A percentile compares a stretch with the other conserved stretches of the same genome.
phyloP scores from a whole-genome alignment of 2,888 invertebrate species.

The Dioctria linearis region DNA sequence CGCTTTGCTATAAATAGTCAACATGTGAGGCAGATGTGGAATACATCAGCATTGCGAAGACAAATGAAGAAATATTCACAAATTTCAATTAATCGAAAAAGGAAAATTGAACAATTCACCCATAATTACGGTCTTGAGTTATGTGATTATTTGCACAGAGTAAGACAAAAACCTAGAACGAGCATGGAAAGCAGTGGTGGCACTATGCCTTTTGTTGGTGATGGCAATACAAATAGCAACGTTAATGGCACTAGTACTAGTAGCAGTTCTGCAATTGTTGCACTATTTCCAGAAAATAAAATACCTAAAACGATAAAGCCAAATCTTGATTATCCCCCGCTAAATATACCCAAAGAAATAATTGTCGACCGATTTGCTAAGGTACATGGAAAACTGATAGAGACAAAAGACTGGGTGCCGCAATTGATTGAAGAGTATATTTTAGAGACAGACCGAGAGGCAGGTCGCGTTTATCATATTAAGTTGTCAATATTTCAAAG shows the following conservation, averaged over 20 bases:
- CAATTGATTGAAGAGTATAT: slow-evolving; percentile 90
- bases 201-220: slow-evolving; percentile 56
- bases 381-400: slow-evolving; percentile 70
- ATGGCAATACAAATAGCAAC: slow-evolving; percentile 22
- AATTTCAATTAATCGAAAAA: slow-evolving; percentile 86
- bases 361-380: slow-evolving; percentile 70
- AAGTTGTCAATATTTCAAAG: slow-evolving; percentile 89
- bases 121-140: slow-evolving; percentile 86
- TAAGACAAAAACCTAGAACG: slow-evolving; percentile 65
- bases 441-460: slow-evolving; percentile 84
- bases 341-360: slow-evolving; percentile 73
- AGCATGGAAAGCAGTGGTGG: slow-evolving; percentile 56
- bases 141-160: slow-evolving; percentile 69
- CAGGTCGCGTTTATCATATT: slow-evolving; percentile 84
- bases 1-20: slow-evolving; percentile 83
- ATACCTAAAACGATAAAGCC: slow-evolving; percentile 73
- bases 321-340: slow-evolving; percentile 75
- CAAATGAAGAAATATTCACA: slow-evolving; percentile 86
- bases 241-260: slow-evolving; percentile 59
- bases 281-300: slow-evolving; percentile 68
- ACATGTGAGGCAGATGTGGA: slow-evolving; percentile 81
- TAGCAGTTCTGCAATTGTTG: slow-evolving; percentile 64
- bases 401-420: slow-evolving; percentile 79
- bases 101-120: slow-evolving; percentile 88
- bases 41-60: slow-evolving; percentile 81